phyloP scores from a whole-genome alignment of 2,797 vertebrate species.

The Eulemur mongoz region DNA sequence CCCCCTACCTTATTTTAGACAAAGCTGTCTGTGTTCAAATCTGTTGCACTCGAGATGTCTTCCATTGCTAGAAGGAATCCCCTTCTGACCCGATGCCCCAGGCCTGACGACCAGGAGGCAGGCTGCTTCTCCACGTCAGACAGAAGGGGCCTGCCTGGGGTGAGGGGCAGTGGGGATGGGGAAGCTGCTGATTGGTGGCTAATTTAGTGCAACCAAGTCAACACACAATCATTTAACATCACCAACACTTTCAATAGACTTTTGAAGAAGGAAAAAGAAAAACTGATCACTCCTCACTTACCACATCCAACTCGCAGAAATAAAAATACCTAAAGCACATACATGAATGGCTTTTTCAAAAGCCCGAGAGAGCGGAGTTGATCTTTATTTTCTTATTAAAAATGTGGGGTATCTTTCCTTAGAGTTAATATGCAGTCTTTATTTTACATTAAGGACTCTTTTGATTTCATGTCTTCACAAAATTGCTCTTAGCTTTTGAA shows the following conservation, averaged over 20 bases:
- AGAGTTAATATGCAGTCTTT: slow-evolving; percentile 86
- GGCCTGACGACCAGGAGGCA: slow-evolving; percentile 62
- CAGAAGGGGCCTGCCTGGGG: slow-evolving; percentile 13
- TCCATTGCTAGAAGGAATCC: slow-evolving; percentile 52
- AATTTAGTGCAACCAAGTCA: slow-evolving; percentile 62
- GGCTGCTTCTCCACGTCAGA: slow-evolving; percentile 66
- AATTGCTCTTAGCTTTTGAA: slow-evolving; percentile 85
- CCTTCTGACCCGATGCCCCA: slow-evolving; percentile 64
- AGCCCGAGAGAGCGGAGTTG: slow-evolving; percentile 87
- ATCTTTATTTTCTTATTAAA: slow-evolving; percentile 87
- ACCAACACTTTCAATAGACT: slow-evolving; percentile 73
- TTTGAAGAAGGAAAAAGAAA: slow-evolving; percentile 1
- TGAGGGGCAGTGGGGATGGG: neutral
- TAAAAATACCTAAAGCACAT: slow-evolving; percentile 84
- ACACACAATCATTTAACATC: slow-evolving; percentile 74
- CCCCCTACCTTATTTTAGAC: slow-evolving; percentile 56
- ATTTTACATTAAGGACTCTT: slow-evolving; percentile 87
- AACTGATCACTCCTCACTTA: slow-evolving; percentile 85
- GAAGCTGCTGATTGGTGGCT: neutral
- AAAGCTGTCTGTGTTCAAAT: slow-evolving; percentile 61
- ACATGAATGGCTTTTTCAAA: slow-evolving; percentile 85
- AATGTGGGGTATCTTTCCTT: slow-evolving; percentile 81
- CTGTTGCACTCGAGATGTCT: slow-evolving; percentile 61
- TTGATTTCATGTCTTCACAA: slow-evolving; percentile 86
- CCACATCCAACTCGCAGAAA: slow-evolving; percentile 86